These are phyloP conservation scores for Labia minor DNA, from an alignment of 2,888 invertebrate genomes.

Conservation along the genomic window DNA sequence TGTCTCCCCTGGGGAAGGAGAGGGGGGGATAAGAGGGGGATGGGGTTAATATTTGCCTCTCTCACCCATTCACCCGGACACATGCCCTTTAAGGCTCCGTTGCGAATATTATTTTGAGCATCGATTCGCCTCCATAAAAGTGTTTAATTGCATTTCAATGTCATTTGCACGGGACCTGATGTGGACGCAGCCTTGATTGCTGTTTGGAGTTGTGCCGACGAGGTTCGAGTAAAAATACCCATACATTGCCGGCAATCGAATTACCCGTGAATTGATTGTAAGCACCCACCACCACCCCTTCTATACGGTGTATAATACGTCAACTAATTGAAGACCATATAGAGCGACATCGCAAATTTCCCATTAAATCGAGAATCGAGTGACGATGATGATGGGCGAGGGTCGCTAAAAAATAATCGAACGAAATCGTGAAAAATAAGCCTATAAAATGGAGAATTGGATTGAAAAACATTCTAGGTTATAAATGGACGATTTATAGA, in stretches of 20 bases:
- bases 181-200: neutral
- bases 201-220: neutral
- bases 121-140: neutral
- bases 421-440: too few species aligned
- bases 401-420: too few species aligned
- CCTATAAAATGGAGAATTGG: too few species aligned
- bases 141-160: constrained; percentile 5
- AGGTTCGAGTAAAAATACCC: neutral
- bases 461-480: too few species aligned
- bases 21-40: neutral
- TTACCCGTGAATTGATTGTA: constrained; percentile 13
- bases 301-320: neutral
- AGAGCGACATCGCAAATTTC: constrained; percentile 13
- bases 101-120: constrained; percentile 8
- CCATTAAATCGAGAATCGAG: neutral
- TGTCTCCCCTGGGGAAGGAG: neutral
- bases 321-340: constrained; percentile 5
- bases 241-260: neutral
- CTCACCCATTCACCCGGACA: neutral
- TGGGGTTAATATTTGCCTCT: neutral
- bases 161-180: neutral
- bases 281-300: neutral
- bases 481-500: too few species aligned
- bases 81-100: neutral
- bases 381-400: neutral